Percentiles rank a stretch among this genome's conserved stretches.
phyloP scores from a whole-genome alignment of 2,113 vertebrate genomes.

The Atlantisia rogersi region DNA sequence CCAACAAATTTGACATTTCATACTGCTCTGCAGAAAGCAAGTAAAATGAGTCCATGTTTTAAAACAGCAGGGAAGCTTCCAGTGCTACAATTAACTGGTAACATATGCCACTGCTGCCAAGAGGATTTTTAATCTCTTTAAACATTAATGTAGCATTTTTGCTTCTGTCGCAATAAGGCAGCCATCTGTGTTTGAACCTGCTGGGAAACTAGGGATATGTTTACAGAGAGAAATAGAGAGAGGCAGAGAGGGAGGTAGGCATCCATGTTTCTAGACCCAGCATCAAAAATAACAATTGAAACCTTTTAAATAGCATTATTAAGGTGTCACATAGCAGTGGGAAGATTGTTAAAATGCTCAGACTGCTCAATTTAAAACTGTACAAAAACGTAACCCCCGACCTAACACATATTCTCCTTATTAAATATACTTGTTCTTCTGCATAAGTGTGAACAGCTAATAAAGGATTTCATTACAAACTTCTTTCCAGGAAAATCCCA shows the following conservation, averaged over 20 bases:
- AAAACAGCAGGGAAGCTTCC: conserved; percentile 80
- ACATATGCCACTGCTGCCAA: conserved; percentile 84
- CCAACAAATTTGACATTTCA: conserved; percentile 77
- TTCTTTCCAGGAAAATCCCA: conserved; percentile 17
- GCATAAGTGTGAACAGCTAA: not conserved
- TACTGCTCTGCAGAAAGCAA: conserved; percentile 71
- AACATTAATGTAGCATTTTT: conserved; percentile 84
- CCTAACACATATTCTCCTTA: not conserved
- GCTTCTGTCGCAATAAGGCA: conserved; percentile 82
- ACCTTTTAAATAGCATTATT: conserved; percentile 59
- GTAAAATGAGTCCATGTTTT: conserved; percentile 78
- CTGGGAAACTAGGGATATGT: conserved; percentile 73
- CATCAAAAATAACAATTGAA: conserved; percentile 66
- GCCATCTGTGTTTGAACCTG: conserved; percentile 82
- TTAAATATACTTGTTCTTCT: not conserved
- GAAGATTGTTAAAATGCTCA: conserved; percentile 20
- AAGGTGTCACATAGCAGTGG: conserved; percentile 33
- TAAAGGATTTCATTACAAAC: not conserved
- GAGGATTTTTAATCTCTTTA: conserved; percentile 83
- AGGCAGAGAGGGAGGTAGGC: conserved; percentile 36
- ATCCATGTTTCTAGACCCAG: conserved; percentile 32
- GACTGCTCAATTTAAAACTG: conserved; percentile 51
- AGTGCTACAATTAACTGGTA: conserved; percentile 85
- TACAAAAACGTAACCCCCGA: not conserved
- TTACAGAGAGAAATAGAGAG: conserved; percentile 64